A percentile compares a stretch with the other conserved stretches of the same genome.
Conservation (phyloP, 2,797 vertebrate genomes). For the Acrossocheilus wenchowensis region DNA sequence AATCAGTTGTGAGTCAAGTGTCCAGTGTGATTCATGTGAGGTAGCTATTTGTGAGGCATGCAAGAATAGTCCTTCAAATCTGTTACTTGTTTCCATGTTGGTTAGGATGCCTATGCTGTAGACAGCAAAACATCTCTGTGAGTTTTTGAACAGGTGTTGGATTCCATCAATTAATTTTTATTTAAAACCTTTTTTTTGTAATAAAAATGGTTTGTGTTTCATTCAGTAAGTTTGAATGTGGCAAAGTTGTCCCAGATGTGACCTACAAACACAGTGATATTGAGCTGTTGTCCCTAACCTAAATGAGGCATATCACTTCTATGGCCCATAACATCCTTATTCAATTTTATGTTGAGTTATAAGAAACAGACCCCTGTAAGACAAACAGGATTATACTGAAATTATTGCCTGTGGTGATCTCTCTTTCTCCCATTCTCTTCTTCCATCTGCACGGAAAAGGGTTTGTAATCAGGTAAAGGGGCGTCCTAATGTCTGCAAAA, state of each 20-base stretch:
- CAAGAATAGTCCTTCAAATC: neutral
- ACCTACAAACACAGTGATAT: slow-evolving; percentile 21
- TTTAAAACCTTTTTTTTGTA: neutral
- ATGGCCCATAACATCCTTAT: slow-evolving; percentile 69
- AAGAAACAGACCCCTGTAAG: slow-evolving; percentile 70
- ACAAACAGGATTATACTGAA: slow-evolving; percentile 78
- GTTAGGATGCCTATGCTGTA: neutral
- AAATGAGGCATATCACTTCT: slow-evolving; percentile 56
- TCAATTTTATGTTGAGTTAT: slow-evolving; percentile 76
- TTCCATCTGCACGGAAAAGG: slow-evolving; percentile 42
- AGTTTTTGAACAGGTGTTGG: neutral
- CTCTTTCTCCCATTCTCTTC: slow-evolving; percentile 63
- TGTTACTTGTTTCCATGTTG: neutral
- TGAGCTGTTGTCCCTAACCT: slow-evolving; percentile 57
- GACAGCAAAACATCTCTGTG: neutral
- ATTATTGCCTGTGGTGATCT: slow-evolving; percentile 69
- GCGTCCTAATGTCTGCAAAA: slow-evolving; percentile 61
- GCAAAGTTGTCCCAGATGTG: neutral
- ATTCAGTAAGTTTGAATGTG: neutral
- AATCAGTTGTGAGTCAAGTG: neutral
- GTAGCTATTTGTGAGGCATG: neutral
- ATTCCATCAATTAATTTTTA: neutral
- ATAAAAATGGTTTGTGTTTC: neutral
- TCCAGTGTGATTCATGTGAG: neutral
- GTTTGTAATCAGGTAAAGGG: slow-evolving; percentile 43